phyloP scores from a whole-genome alignment of 2,888 invertebrate genomes.

The Eupithecia insigniata region DNA sequence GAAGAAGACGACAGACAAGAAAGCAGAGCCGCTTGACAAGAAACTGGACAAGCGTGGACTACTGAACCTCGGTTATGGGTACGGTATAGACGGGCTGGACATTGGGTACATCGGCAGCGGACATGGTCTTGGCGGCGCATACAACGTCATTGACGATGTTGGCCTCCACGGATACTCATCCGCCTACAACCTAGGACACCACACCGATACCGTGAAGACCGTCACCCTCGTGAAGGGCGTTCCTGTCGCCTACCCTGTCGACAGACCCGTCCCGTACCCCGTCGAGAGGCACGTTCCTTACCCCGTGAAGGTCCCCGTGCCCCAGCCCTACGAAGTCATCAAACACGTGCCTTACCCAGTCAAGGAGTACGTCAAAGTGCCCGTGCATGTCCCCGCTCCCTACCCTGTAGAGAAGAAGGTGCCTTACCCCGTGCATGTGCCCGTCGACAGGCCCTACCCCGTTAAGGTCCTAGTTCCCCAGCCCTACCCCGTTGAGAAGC shows the following conservation, averaged over 20 bases:
- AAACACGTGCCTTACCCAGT: conserved; percentile 89
- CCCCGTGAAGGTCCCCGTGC: conserved; percentile 87
- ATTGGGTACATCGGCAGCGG: conserved; percentile 88
- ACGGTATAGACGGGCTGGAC: conserved; percentile 90
- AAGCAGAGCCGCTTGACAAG: conserved; percentile 87
- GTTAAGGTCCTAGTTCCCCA: conserved; percentile 91
- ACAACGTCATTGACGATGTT: conserved; percentile 68
- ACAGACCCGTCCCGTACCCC: conserved; percentile 85
- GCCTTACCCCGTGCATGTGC: conserved; percentile 88
- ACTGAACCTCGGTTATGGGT: conserved; percentile 91
- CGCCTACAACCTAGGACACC: conserved; percentile 70
- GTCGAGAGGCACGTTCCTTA: conserved; percentile 88
- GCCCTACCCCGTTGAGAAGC: conserved; percentile 92
- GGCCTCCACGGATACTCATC: conserved; percentile 56
- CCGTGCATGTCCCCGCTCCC: conserved; percentile 89
- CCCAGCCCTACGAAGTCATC: conserved; percentile 89
- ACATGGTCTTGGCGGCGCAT: conserved; percentile 83
- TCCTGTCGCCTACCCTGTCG: conserved; percentile 86
- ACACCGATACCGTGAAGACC: conserved; percentile 85
- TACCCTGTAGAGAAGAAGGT: conserved; percentile 92
- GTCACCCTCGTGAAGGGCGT: conserved; percentile 87
- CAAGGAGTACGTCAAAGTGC: conserved; percentile 91
- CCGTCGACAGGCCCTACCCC: conserved; percentile 90
- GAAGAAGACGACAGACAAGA: conserved; percentile 85
- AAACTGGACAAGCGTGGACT: conserved; percentile 93